Evolutionary conservation across 2,888 invertebrate species (phyloP), one percentile per base, ranked within the genome.

Genomic region (Spisula subtruncata): DNA sequence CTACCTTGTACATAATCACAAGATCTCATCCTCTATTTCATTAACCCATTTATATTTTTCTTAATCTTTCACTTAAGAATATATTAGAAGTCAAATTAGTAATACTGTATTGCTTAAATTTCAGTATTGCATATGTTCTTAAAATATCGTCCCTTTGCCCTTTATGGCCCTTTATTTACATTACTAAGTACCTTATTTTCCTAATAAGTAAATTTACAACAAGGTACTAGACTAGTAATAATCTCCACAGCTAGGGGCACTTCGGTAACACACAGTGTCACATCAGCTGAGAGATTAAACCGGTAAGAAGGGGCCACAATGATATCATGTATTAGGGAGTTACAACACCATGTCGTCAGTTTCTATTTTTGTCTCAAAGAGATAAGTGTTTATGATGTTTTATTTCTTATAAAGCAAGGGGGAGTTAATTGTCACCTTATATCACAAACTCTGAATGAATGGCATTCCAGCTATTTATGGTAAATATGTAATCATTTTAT

Each of bases 351-450:
- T 84, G 84, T 66, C 75, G 46, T 84, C 84, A 84, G 84, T 75
- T 71, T 51, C 84, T 84, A 84, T 84, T 75, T 84, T 71, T 35
- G 35, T 81, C 46, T n/a, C n/a, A n/a, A 48, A 75, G 35, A 51
- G 48, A 29, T 29, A 35, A 35, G 35, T 14, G 18, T 32, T 16
- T 51, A n/a, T n/a, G 48, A 8, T 48, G 48, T 48, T 12, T 48
- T 12, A 48, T 48, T 48, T 48, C 48, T 48, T 48, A n/a, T 41
- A 51, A 51, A 12, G 1, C 51, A 51, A 14, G 41, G 51, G 14
- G 51, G 12, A 14, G 51, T 51, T 16, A 51, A 51, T 51, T 51
- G 51, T 51, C 6, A 41, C 51, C 16, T 51, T 16, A 4, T 51
- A 51, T 51, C 51, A 10, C 16, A 56, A 80, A 80, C 5, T 80